Percentiles rank a stretch among this genome's conserved stretches.
These are phyloP conservation scores for Nymphalis c-album DNA, from an alignment of 2,888 invertebrate genomes.

Conservation along the genomic window DNA sequence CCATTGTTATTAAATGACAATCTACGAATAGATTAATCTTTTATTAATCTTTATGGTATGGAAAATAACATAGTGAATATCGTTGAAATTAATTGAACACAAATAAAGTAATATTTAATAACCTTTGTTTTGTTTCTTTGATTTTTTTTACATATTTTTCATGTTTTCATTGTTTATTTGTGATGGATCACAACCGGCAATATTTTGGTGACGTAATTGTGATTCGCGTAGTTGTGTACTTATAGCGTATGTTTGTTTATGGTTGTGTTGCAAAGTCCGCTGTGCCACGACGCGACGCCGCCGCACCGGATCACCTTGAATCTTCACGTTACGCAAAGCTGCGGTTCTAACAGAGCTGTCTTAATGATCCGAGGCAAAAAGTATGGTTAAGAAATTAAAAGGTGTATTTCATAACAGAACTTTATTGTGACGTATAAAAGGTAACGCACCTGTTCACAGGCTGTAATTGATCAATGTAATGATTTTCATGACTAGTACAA, in stretches of 20 bases:
- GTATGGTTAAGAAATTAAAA: conserved; percentile 44
- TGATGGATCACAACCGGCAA: not conserved
- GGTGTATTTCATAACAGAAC: conserved; percentile 39
- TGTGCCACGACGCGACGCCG: conserved; percentile 46
- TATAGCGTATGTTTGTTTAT: conserved; percentile 21
- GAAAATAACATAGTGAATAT: too few relatives aligned
- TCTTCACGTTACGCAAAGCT: conserved; percentile 60
- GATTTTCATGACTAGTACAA: not conserved
- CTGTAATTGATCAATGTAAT: conserved; percentile 6
- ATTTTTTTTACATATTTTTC: not conserved
- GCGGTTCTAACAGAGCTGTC: conserved; percentile 47
- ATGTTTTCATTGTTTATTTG: not conserved
- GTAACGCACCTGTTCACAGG: conserved; percentile 16
- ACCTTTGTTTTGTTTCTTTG: too few relatives aligned
- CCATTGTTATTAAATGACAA: conserved; percentile 29
- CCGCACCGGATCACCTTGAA: conserved; percentile 75
- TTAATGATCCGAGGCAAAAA: conserved; percentile 42
- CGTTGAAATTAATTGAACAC: too few relatives aligned
- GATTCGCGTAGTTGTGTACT: conserved; percentile 7
- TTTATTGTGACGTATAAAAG: conserved; percentile 22
- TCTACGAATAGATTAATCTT: conserved; percentile 19
- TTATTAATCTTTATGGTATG: not conserved
- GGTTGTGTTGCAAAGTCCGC: conserved; percentile 39
- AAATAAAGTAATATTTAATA: too few relatives aligned
- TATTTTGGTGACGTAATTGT: conserved; percentile 5